Conservation (phyloP, 2,113 vertebrate genomes). For the Barbus barbus region DNA sequence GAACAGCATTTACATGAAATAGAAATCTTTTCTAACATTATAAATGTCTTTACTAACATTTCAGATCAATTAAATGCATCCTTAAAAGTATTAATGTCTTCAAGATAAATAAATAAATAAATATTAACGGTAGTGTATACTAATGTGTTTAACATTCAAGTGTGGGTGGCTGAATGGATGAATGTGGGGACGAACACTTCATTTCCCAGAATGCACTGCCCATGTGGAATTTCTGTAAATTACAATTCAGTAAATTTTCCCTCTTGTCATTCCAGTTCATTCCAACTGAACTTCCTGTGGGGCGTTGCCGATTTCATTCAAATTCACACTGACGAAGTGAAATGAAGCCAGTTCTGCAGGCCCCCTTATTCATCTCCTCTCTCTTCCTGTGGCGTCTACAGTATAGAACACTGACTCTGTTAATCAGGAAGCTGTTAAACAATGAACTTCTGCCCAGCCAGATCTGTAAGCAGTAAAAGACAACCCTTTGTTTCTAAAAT, state of each 20-base stretch:
- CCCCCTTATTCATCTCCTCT: slow-evolving; percentile 4
- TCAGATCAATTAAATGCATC: too few species aligned
- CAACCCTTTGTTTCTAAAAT: slow-evolving; percentile 71
- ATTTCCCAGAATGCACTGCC: neutral
- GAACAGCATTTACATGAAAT: neutral
- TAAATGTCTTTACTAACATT: too few species aligned
- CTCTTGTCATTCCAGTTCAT: neutral
- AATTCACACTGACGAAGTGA: neutral
- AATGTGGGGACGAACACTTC: neutral
- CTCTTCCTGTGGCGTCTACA: slow-evolving; percentile 40
- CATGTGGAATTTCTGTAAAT: neutral
- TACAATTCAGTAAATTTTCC: neutral
- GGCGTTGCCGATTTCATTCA: neutral
- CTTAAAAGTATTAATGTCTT: too few species aligned
- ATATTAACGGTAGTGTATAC: too few species aligned
- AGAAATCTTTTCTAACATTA: too few species aligned
- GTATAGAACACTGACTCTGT: slow-evolving; percentile 52
- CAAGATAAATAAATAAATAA: too few species aligned
- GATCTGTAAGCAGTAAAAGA: slow-evolving; percentile 70
- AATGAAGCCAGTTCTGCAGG: neutral
- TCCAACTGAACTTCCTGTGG: neutral
- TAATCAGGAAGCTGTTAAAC: slow-evolving; percentile 72
- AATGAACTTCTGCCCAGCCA: slow-evolving; percentile 65
- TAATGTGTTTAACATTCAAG: neutral
- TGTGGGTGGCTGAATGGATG: neutral